phyloP scores from a whole-genome alignment of 2,888 invertebrate species.

The Diachrysia chrysitis region DNA sequence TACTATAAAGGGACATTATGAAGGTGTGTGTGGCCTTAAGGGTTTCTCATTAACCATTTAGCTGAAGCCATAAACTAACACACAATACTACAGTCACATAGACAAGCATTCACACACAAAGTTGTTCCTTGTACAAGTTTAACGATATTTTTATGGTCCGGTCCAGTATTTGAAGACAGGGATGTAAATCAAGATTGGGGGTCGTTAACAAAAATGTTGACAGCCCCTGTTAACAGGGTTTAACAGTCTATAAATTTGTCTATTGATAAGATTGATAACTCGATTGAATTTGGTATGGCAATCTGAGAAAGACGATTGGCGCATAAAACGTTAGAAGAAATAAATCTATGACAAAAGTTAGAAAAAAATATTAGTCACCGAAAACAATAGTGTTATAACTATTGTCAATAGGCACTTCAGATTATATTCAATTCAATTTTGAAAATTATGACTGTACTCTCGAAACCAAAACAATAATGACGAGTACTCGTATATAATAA shows the following conservation, averaged over 20 bases:
- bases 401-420: no score
- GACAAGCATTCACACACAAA: slow-evolving; percentile 23
- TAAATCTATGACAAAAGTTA: no score
- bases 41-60: slow-evolving; percentile 3
- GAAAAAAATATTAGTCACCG: no score
- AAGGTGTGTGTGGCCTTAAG: slow-evolving; percentile 2
- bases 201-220: slow-evolving; percentile 52
- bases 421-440: no score
- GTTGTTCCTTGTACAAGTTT: slow-evolving; percentile 37
- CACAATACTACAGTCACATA: slow-evolving; percentile 13
- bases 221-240: slow-evolving; percentile 12
- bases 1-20: background rate
- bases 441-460: no score
- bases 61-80: background rate
- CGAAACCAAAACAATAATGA: background rate
- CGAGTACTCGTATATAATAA: background rate
- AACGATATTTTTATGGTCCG: slow-evolving; percentile 46
- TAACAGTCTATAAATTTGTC: background rate
- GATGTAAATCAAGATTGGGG: slow-evolving; percentile 46
- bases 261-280: background rate
- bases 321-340: no score
- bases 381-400: no score
- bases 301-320: background rate
- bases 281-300: background rate
- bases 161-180: slow-evolving; percentile 31